Evolutionary conservation across 2,888 invertebrate genomes (phyloP), one percentile per base, ranked within the genome.

Genomic region (Sinhomidia bicolor): DNA sequence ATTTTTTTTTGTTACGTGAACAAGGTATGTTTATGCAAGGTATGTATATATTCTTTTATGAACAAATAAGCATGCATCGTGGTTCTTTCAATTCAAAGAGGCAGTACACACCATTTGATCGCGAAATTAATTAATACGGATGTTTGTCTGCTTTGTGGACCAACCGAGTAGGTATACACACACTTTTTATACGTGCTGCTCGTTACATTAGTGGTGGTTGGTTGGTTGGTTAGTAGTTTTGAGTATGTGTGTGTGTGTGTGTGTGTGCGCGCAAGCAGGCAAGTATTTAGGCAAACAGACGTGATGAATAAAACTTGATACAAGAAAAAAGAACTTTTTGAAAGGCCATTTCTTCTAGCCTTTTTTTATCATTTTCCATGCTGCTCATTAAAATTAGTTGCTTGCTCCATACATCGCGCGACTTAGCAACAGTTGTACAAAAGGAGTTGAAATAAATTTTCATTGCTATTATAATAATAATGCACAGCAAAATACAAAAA

Each of bases 61-160:
- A 36, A 79, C 57, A 80, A 32, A 65, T 65, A 29, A 54, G 9
- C 36, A n/a, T 57, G 57, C 7, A 36, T 23, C 32, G 62, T 57
- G 17, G 78, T n/a, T n/a, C n/a, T 26, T n/a, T 65, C 32, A 51
- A 47, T 51, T 4, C 14, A 76, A 32, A 60, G 41, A 54, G 87
- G 78, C 51, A 83, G 71, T 88, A 68, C 76, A 60, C 68, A 80
- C 60, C 79, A 80, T 88, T 84, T 88, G 88, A 78, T 88, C 36
- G 88, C 79, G 23, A 83, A 88, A 79, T 84, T 88, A 88, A 84
- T 88, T 84, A 88, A 88, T 84, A 84, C 68, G 88, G 79, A 88
- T 71, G 80, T 88, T 79, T 86, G 41, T 57, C 57, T 78, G 54
- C 80, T 62, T 71, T 62, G 57, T 51, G 29, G 23, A n/a, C n/a